Conservation (phyloP, 2,797 vertebrate genomes). For the Stomatorhinus walkeri region DNA sequence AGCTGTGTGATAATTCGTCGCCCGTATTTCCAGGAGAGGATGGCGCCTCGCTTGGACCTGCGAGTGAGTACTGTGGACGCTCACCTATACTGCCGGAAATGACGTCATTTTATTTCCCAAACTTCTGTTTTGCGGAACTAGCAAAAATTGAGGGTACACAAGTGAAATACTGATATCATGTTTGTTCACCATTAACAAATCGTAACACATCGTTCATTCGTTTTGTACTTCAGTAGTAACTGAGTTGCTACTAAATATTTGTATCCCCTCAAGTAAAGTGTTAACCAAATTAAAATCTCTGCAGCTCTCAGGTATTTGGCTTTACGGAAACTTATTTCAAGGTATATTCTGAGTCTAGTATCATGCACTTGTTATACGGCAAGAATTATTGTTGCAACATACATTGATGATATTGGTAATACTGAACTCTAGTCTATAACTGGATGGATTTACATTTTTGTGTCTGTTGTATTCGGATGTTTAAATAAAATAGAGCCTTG, state of each 20-base stretch:
- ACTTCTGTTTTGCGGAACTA: not conserved
- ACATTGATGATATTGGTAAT: not conserved
- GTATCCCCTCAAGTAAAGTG: not conserved
- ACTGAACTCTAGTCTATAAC: not conserved
- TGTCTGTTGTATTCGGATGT: not conserved
- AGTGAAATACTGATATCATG: not conserved
- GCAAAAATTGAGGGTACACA: not conserved
- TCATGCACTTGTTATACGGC: not conserved
- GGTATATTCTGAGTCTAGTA: not conserved
- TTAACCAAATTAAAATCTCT: not conserved
- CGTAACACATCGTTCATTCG: not conserved
- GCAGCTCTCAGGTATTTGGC: not conserved
- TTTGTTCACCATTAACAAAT: not conserved
- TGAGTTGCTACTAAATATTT: not conserved
- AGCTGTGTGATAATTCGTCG: not conserved
- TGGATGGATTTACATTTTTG: not conserved
- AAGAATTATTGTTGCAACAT: not conserved
- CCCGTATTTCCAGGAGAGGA: constrained; percentile 27
- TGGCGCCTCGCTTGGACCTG: constrained; percentile 38
- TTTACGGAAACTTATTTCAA: not conserved
- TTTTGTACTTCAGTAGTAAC: not conserved
- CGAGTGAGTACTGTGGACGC: not conserved
- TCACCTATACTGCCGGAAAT: not conserved
- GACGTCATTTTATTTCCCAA: not conserved
- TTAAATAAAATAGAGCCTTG: not conserved